These are phyloP conservation scores for Drosophila rhopaloa DNA, from an alignment of 1,140 invertebrate genomes.

Conservation along the genomic window DNA sequence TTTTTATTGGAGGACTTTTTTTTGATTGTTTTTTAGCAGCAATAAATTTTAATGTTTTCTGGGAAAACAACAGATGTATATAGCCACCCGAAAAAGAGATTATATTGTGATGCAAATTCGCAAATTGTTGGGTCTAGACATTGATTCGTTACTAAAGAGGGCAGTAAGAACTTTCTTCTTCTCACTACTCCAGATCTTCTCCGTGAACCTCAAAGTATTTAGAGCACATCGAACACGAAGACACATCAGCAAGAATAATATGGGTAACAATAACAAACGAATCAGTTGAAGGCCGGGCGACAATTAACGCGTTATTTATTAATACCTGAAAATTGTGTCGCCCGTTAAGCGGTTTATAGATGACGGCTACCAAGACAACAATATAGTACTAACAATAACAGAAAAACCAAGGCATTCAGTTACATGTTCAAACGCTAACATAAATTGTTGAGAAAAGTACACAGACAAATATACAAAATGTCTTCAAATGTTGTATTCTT, in stretches of 20 bases:
- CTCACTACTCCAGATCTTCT: conserved; percentile 1
- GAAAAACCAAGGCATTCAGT: conserved; percentile 42
- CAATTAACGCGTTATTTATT: conserved; percentile 49
- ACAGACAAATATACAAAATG: neutral
- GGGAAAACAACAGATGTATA: no score
- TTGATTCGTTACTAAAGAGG: conserved; percentile 6
- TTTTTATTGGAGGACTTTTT: no score
- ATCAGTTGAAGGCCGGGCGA: conserved; percentile 44
- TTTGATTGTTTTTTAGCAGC: no score
- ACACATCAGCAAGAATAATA: conserved; percentile 4
- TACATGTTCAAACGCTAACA: conserved; percentile 26
- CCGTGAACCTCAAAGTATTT: conserved; percentile 38
- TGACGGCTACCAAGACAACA: conserved; percentile 40
- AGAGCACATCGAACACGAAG: conserved; percentile 53
- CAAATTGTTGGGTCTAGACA: neutral
- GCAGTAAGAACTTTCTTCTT: conserved; percentile 52
- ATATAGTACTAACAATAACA: conserved; percentile 30
- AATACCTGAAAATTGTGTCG: conserved; percentile 54
- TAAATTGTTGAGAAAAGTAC: neutral
- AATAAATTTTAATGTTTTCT: no score
- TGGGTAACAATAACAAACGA: conserved; percentile 17
- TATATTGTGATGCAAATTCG: no score
- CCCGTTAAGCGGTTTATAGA: conserved; percentile 59
- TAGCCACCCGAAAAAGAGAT: no score
- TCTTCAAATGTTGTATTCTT: no score